phyloP scores from a whole-genome alignment of 37 sponge, comb jelly and placozoan genomes.

The Cliona cf. orientalis region DNA sequence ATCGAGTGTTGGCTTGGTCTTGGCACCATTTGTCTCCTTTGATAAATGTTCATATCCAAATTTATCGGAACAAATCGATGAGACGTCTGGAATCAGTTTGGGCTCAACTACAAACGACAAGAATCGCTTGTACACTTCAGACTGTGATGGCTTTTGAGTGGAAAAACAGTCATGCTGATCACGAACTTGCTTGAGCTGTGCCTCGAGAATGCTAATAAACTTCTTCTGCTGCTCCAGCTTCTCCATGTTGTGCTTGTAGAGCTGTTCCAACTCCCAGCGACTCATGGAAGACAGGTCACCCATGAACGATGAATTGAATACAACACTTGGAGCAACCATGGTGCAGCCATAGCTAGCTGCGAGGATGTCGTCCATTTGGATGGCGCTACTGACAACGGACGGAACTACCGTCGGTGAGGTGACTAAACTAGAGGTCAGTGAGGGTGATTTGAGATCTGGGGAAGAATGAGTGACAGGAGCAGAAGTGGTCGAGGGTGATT shows the following conservation, averaged over 20 bases:
- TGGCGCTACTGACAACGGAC: too few species aligned
- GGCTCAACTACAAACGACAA: background rate
- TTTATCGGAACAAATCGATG: background rate
- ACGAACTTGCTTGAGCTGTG: background rate
- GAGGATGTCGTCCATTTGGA: too few species aligned
- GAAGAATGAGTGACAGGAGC: too few species aligned
- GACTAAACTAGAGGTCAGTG: too few species aligned
- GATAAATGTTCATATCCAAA: too few species aligned
- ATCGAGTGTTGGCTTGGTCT: background rate
- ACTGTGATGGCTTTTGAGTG: background rate
- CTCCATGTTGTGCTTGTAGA: constrained; percentile 1
- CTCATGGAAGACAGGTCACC: constrained; percentile 3
- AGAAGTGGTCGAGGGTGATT: too few species aligned
- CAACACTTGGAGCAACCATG: too few species aligned
- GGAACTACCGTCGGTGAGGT: too few species aligned
- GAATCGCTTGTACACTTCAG: background rate
- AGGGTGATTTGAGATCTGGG: too few species aligned
- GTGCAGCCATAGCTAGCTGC: too few species aligned
- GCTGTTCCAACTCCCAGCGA: constrained; percentile 26
- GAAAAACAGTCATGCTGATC: background rate
- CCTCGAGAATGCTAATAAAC: background rate
- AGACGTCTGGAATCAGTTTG: background rate
- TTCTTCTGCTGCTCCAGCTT: background rate
- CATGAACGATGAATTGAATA: background rate
- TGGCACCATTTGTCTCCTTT: background rate